Percentiles rank a stretch among this genome's conserved stretches.
Evolutionary conservation across 1,140 invertebrate species (phyloP).

Genomic region (Drosophila sp.): DNA sequence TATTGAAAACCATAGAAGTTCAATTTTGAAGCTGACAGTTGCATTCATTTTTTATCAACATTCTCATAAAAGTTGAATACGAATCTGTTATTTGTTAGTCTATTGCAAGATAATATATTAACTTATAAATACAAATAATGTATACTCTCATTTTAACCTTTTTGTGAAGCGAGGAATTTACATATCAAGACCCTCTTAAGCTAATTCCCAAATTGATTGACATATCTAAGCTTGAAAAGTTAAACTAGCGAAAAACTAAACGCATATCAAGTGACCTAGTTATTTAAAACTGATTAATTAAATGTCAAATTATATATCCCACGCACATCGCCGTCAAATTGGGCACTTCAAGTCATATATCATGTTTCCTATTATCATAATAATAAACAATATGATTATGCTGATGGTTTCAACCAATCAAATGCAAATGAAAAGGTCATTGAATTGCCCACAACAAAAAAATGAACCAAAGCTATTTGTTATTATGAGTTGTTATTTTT

Average conservation of each 20-base stretch:
- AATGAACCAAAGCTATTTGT: neutral
- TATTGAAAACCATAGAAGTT: no score
- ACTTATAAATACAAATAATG: no score
- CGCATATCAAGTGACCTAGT: conserved; percentile 10
- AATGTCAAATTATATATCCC: conserved; percentile 5
- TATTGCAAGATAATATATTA: no score
- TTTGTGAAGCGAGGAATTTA: no score
- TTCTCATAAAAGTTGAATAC: no score
- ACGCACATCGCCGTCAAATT: neutral
- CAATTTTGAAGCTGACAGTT: no score
- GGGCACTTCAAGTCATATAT: conserved; percentile 19
- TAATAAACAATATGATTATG: neutral
- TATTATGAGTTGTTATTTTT: neutral
- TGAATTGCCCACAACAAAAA: conserved; percentile 41
- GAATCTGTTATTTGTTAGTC: no score
- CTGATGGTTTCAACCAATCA: neutral
- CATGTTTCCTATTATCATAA: conserved; percentile 27
- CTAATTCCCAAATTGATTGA: neutral
- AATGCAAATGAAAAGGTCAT: conserved; percentile 63
- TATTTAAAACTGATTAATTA: conserved; percentile 3
- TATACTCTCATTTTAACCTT: no score
- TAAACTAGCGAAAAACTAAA: neutral
- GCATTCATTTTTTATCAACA: no score
- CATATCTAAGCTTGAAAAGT: neutral
- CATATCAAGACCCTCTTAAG: neutral